Percentiles rank a stretch among this genome's conserved stretches.
These are phyloP conservation scores for Punctoribates punctum DNA, from an alignment of 2,888 invertebrate species.

Conservation along the genomic window DNA sequence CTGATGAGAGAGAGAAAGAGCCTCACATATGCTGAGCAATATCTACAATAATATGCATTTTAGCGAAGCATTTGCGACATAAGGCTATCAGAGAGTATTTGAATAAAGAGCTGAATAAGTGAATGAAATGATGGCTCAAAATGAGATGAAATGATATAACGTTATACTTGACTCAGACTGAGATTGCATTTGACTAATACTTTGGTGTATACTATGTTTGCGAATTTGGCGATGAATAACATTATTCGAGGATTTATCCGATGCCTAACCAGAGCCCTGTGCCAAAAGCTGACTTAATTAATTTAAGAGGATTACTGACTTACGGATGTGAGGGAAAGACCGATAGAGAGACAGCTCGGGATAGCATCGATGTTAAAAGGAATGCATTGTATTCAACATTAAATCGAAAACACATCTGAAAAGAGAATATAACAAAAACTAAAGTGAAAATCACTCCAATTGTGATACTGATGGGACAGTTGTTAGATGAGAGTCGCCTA, in stretches of 20 bases:
- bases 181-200: constrained; percentile 27
- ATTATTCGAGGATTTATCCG: constrained; percentile 20
- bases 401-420: constrained; percentile 2
- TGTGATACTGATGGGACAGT: constrained; percentile 1
- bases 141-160: constrained; percentile 28
- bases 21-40: background rate
- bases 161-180: constrained; percentile 25
- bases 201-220: constrained; percentile 20
- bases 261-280: constrained; percentile 21
- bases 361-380: background rate
- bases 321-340: constrained; percentile 8
- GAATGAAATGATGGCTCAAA: constrained; percentile 28
- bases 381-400: background rate
- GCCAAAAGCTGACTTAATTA: constrained; percentile 38
- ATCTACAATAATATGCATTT: constrained; percentile 10
- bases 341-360: background rate
- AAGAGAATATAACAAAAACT: background rate
- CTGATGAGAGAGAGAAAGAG: constrained; percentile 29
- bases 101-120: constrained; percentile 31
- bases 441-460: constrained; percentile 11
- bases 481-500: background rate
- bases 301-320: constrained; percentile 38
- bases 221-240: constrained; percentile 23
- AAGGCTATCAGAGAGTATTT: constrained; percentile 15
- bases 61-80: constrained; percentile 3